Conservation (phyloP, 1,140 invertebrate genomes). For the Apis cerana region DNA sequence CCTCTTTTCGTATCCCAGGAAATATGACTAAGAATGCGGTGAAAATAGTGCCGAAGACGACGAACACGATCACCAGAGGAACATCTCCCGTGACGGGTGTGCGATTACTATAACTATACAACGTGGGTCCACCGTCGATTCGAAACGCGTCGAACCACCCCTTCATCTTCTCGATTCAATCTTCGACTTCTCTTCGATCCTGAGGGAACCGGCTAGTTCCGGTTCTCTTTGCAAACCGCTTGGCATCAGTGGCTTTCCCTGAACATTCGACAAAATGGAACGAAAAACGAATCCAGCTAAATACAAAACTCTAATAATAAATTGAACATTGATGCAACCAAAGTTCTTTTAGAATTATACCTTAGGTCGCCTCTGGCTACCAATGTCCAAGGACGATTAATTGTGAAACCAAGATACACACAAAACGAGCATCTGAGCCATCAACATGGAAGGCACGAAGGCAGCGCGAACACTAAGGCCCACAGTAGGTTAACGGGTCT, state of each 20-base stretch:
- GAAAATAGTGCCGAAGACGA: slow-evolving; percentile 94
- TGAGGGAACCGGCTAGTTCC: slow-evolving; percentile 39
- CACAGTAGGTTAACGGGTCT: slow-evolving; percentile 80
- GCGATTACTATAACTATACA: slow-evolving; percentile 95
- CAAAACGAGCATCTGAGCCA: slow-evolving; percentile 9
- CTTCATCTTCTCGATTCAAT: slow-evolving; percentile 84
- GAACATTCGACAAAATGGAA: background rate
- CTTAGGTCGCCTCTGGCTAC: slow-evolving; percentile 6
- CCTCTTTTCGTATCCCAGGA: slow-evolving; percentile 97
- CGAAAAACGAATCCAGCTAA: background rate
- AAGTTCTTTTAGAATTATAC: slow-evolving; percentile 6
- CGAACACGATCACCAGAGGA: slow-evolving; percentile 90
- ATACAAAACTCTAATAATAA: too few relatives aligned
- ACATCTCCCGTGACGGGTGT: slow-evolving; percentile 96
- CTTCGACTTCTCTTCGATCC: background rate
- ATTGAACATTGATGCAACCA: background rate
- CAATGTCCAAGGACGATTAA: slow-evolving; percentile 57
- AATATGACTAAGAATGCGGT: slow-evolving; percentile 96
- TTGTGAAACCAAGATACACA: slow-evolving; percentile 27
- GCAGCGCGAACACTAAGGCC: slow-evolving; percentile 63
- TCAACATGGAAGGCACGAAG: slow-evolving; percentile 35
- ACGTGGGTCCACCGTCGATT: slow-evolving; percentile 94
- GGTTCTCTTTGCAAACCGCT: slow-evolving; percentile 34
- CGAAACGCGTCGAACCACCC: slow-evolving; percentile 97
- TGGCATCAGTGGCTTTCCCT: slow-evolving; percentile 69